Conservation (phyloP, 1,140 invertebrate genomes). For the Drosophila sp. region DNA sequence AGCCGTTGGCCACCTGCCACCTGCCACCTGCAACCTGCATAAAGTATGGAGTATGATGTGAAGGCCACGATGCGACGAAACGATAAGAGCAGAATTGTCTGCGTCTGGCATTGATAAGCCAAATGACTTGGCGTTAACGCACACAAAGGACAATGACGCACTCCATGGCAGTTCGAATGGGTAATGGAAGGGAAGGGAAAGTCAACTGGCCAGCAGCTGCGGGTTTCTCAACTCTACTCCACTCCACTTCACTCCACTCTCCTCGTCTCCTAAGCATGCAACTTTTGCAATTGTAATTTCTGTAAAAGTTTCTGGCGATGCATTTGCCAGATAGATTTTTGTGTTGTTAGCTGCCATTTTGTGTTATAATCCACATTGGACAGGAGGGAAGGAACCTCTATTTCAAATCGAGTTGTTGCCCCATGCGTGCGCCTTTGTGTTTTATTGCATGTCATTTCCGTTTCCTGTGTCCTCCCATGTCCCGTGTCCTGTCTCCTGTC, state of each 20-base stretch:
- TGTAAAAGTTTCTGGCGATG: slow-evolving; percentile 70
- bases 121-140: slow-evolving; percentile 80
- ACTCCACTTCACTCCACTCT: too few relatives aligned
- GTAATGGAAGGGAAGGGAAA: neutral
- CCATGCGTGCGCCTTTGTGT: slow-evolving; percentile 76
- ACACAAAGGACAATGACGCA: slow-evolving; percentile 58
- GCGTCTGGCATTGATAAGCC: slow-evolving; percentile 82
- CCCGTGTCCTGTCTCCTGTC: neutral
- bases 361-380: slow-evolving; percentile 70
- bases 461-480: slow-evolving; percentile 50
- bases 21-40: too few relatives aligned
- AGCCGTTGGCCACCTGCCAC: slow-evolving; percentile 51
- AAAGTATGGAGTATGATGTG: too few relatives aligned
- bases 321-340: slow-evolving; percentile 78
- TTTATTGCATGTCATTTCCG: slow-evolving; percentile 85
- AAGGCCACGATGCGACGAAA: slow-evolving; percentile 58
- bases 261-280: slow-evolving; percentile 49
- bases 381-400: neutral
- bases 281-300: slow-evolving; percentile 80
- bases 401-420: neutral
- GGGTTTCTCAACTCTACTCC: slow-evolving; percentile 9
- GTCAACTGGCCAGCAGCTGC: slow-evolving; percentile 30
- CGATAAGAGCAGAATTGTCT: slow-evolving; percentile 75
- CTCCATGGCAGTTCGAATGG: neutral
- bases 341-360: slow-evolving; percentile 79